Conservation (phyloP, 2,888 invertebrate species). For the Sinopyrophorus schimmeli region DNA sequence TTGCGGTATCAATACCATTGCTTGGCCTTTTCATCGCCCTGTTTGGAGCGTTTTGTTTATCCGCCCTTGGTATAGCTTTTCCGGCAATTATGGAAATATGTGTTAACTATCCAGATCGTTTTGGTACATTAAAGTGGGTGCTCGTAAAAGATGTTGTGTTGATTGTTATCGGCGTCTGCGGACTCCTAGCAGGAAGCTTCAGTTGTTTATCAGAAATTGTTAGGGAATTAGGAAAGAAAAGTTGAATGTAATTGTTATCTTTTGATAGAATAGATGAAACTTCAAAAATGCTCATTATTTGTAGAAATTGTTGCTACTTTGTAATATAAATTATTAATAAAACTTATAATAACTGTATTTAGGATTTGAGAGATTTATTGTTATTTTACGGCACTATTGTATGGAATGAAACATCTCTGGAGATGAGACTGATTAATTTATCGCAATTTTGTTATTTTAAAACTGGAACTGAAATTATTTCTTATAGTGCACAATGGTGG, state of each 20-base stretch:
- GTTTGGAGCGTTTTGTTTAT: slow-evolving; percentile 85
- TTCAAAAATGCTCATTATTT: not conserved
- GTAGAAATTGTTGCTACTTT: too few species aligned
- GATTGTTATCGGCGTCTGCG: slow-evolving; percentile 65
- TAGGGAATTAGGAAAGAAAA: not conserved
- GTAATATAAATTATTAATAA: too few species aligned
- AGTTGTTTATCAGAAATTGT: slow-evolving; percentile 38
- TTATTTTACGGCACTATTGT: too few species aligned
- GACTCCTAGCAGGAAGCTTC: slow-evolving; percentile 68
- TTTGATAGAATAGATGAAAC: too few species aligned
- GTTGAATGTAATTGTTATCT: not conserved
- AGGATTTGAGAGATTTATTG: too few species aligned
- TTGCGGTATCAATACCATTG: slow-evolving; percentile 71
- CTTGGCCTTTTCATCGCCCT: slow-evolving; percentile 75
- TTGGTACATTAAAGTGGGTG: slow-evolving; percentile 55
- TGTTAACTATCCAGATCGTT: slow-evolving; percentile 72
- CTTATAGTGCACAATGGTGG: too few species aligned
- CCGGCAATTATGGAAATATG: slow-evolving; percentile 87
- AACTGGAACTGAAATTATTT: too few species aligned
- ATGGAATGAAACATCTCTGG: too few species aligned
- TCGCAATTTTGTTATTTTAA: too few species aligned
- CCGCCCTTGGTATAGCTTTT: slow-evolving; percentile 85
- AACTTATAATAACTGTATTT: too few species aligned
- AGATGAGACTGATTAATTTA: too few species aligned
- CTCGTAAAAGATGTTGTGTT: slow-evolving; percentile 61